Evolutionary conservation across 2,888 invertebrate genomes (phyloP), one percentile per base, ranked within the genome.

Genomic region (Callimorpha dominula): DNA sequence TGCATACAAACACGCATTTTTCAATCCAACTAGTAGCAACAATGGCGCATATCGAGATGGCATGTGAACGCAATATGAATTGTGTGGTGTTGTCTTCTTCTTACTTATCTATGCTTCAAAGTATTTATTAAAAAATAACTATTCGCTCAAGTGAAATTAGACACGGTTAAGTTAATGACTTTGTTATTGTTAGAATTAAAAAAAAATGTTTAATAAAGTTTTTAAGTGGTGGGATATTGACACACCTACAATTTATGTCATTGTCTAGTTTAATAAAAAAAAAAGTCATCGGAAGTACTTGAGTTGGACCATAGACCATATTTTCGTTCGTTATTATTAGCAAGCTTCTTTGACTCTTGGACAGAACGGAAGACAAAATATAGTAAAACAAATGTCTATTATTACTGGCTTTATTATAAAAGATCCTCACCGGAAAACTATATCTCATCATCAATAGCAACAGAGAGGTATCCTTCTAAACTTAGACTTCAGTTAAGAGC

Each of bases 1-100:
- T 92, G 93, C 94, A 95, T 94, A 94, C 93, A 94, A 94, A 94
- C 91, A 90, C 89, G 91, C 88, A 90, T 91, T 91, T 90, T 90
- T 89, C 88, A 85, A 86, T 81, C 87, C 85, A 88, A 91, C 15
- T 54, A 52, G 31, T 89, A 88, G 88, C 72, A 85, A 87, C 86
- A 88, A 91, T 90, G 88, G 89, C 74, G 86, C 81, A 78, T 89
- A 92, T 91, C 91, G 91, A 89, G 90, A 91, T 90, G 86, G 85
- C 84, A 86, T 88, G 84, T 85, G 85, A 85, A 82, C 70, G 81
- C 76, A 83, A 81, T 83, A 83, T 81, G 75, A 82, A 85, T 77
- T 77, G 77, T 74, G 63, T 67, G 31, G 52, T 63, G 52, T 66
- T n/a, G 17, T 54, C 6, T 52, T 46, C 46, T 20, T 50, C 31